A percentile compares a stretch with the other conserved stretches of the same genome.
phyloP scores from a whole-genome alignment of 2,113 vertebrate species.

The Alosa alosa region DNA sequence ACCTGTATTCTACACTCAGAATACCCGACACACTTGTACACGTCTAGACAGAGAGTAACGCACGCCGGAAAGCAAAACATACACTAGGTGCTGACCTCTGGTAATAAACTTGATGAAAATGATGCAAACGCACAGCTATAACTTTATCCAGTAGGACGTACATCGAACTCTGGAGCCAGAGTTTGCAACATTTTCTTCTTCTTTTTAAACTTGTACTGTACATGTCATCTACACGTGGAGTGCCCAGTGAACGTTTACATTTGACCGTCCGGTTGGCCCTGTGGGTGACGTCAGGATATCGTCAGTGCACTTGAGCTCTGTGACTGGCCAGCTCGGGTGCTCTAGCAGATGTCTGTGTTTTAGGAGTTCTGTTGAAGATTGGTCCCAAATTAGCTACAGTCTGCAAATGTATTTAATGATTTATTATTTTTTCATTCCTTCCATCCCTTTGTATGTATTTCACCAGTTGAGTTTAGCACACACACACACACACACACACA shows the following conservation, averaged over 20 bases:
- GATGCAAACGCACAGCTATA: too few relatives aligned
- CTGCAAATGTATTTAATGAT: background rate
- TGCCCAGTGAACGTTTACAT: background rate
- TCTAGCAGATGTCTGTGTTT: background rate
- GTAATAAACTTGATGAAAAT: too few relatives aligned
- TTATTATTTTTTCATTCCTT: conserved; percentile 22
- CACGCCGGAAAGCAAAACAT: too few relatives aligned
- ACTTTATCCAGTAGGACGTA: too few relatives aligned
- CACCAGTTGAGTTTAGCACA: background rate
- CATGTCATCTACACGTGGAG: background rate
- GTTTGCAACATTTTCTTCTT: too few relatives aligned
- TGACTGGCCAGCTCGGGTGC: too few relatives aligned
- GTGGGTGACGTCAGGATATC: background rate
- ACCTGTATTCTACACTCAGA: background rate
- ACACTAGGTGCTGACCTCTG: too few relatives aligned
- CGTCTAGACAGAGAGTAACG: too few relatives aligned
- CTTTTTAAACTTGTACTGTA: background rate
- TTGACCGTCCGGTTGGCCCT: background rate
- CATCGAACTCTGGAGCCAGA: too few relatives aligned
- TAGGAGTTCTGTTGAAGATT: background rate
- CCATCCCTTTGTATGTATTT: background rate
- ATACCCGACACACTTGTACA: too few relatives aligned
- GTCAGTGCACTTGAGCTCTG: background rate
- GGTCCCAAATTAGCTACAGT: background rate
- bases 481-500: conserved; percentile 28